Base-by-base conservation (phyloP, 2,888 invertebrate species). In the Phaedon cochleariae region DNA sequence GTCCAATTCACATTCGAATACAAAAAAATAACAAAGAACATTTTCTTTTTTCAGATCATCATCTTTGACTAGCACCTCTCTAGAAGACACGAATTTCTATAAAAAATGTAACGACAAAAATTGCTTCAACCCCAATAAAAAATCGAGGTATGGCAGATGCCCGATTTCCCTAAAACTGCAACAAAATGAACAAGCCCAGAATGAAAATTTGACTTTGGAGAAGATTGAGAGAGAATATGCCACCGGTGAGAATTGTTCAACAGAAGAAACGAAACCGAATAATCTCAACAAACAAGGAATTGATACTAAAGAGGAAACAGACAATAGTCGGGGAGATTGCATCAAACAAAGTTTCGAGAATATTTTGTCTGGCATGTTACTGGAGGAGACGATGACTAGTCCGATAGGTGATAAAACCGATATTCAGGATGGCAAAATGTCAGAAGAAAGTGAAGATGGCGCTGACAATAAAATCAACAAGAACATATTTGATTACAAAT, bases 191-290 rank as follows among this genome's bases (percentile, higher is more conserved):
- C 20, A 15, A 45, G 29, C 6, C 0, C 20, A 10, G 58, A 59
- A n/a, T 10, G 18, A 41, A 26, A 26, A 20, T 45, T 15, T 34
- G n/a, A 49, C 55, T 54, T 53, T 49, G 21, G 45, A 54, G 12
- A 57, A 57, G 10, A 65, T 60, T 22, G 55, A 55, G 18, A 55
- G 61, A 20, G 65, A 61, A 41, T 60, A 48, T 45, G 51, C 46
- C 10, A 53, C 45, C 1, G 48, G 58, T n/a, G 45, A 64, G 21
- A 41, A 22, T 41, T 51, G n/a, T 10, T 41, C 15, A 7, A 12
- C n/a, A 4, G 51, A 58, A 49, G 12, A 10, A 6, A 31, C 49
- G 10, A 64, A 20, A 12, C 10, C 21, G 22, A 29, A 58, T 29
- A 31, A 10, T 21, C 5, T 53, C 41, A n/a, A 22, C 17, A 53